Percentiles rank a stretch among this genome's conserved stretches.
phyloP scores from a whole-genome alignment of 2,888 invertebrate species.

The Vannuccia rotundouncinata region DNA sequence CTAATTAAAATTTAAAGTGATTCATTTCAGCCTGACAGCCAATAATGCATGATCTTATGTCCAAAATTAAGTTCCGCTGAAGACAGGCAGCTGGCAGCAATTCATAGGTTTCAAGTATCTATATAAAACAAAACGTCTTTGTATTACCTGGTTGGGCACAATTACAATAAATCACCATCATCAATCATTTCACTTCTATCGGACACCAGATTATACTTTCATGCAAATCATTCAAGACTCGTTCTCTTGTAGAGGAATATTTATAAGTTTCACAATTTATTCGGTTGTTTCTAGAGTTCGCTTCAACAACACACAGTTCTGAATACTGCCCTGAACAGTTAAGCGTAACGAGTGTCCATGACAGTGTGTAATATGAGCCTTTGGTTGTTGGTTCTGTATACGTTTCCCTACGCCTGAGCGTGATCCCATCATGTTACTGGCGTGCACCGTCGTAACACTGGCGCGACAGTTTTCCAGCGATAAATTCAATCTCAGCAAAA shows the following conservation, averaged over 20 bases:
- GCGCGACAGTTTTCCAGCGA: too few species aligned
- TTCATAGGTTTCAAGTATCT: not conserved
- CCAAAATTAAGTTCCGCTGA: not conserved
- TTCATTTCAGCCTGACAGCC: not conserved
- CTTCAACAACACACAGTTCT: not conserved
- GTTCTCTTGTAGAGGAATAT: not conserved
- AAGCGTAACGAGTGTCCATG: not conserved
- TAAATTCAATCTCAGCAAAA: not conserved
- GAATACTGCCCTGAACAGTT: not conserved
- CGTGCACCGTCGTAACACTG: too few species aligned
- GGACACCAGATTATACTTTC: not conserved
- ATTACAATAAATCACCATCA: not conserved
- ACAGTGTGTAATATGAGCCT: not conserved
- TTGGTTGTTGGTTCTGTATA: not conserved
- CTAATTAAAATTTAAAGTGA: not conserved
- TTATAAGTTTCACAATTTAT: not conserved
- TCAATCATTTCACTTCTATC: not conserved
- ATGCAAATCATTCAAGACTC: not conserved
- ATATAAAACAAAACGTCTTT: not conserved
- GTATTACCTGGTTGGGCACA: not conserved
- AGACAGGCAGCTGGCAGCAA: not conserved
- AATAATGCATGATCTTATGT: not conserved
- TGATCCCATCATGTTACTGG: not conserved
- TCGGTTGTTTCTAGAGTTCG: not conserved
- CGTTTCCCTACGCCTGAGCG: not conserved